Evolutionary conservation across 2,888 invertebrate species (phyloP).

Genomic region (Unio pictorum): DNA sequence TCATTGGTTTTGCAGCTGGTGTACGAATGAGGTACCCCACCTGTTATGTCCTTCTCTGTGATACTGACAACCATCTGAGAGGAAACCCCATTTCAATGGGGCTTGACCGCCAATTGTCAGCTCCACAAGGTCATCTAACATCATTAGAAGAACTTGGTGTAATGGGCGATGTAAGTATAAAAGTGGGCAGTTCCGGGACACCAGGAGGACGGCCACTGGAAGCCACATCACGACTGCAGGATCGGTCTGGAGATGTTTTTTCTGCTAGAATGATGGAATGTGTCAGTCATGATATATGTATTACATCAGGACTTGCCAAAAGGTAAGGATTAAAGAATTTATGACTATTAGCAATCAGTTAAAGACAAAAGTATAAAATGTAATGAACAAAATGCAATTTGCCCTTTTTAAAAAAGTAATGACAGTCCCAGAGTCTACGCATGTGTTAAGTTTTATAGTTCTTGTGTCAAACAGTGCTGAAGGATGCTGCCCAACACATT

Average conservation of each 20-base stretch:
- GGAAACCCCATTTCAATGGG: conserved; percentile 31
- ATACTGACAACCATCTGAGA: conserved; percentile 61
- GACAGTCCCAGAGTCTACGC: too few relatives aligned
- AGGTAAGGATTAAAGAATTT: conserved; percentile 27
- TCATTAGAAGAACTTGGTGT: conserved; percentile 32
- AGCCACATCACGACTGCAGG: conserved; percentile 31
- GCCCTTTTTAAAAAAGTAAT: too few relatives aligned
- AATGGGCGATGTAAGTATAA: conserved; percentile 33
- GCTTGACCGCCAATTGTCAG: conserved; percentile 10
- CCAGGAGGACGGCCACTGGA: conserved; percentile 26
- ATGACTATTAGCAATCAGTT: not conserved
- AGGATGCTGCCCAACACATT: too few relatives aligned
- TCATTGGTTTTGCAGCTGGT: conserved; percentile 79
- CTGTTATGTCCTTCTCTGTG: conserved; percentile 84
- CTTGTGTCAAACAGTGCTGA: too few relatives aligned
- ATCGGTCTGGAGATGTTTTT: conserved; percentile 34
- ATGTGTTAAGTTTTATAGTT: too few relatives aligned
- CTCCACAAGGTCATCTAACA: conserved; percentile 48
- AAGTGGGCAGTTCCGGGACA: conserved; percentile 11
- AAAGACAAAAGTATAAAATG: too few relatives aligned
- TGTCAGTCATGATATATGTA: conserved; percentile 81
- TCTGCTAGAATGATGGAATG: conserved; percentile 53
- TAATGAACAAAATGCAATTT: too few relatives aligned
- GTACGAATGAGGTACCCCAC: conserved; percentile 96
- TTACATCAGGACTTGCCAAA: conserved; percentile 67